Evolutionary conservation across 1,140 invertebrate species (phyloP).

Genomic region (Pseudomyrmex gracilis): DNA sequence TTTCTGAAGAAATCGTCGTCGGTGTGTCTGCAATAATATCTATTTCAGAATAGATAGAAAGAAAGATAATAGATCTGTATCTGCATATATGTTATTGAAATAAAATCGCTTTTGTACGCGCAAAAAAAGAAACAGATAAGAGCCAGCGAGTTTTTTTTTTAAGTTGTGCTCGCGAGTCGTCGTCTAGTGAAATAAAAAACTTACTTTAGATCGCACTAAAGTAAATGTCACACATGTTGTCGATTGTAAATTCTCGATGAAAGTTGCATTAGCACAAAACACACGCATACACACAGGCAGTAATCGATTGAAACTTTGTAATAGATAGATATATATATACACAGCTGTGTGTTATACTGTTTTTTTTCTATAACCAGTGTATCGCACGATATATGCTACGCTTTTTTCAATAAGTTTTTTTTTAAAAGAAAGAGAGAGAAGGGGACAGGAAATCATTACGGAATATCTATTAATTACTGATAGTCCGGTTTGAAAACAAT

Average conservation of each 20-base stretch:
- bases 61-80: neutral
- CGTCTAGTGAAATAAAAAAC: neutral
- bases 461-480: neutral
- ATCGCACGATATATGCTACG: neutral
- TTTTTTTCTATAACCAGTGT: neutral
- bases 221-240: neutral
- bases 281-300: neutral
- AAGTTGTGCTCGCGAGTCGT: neutral
- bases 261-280: slow-evolving; percentile 3
- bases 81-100: neutral
- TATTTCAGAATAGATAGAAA: neutral
- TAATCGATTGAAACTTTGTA: slow-evolving; percentile 44
- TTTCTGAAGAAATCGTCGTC: slow-evolving; percentile 71
- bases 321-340: neutral
- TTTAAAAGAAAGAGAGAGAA: too few relatives aligned
- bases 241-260: neutral
- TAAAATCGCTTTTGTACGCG: too few relatives aligned
- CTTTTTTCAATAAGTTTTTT: slow-evolving; percentile 4
- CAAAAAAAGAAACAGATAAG: neutral
- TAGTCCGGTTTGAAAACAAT: neutral
- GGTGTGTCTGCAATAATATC: slow-evolving; percentile 65
- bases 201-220: neutral
- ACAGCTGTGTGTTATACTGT: neutral
- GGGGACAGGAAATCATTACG: neutral
- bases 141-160: neutral